Evolutionary conservation across 2,113 vertebrate genomes (phyloP).

Genomic region (Lycaon pictus): DNA sequence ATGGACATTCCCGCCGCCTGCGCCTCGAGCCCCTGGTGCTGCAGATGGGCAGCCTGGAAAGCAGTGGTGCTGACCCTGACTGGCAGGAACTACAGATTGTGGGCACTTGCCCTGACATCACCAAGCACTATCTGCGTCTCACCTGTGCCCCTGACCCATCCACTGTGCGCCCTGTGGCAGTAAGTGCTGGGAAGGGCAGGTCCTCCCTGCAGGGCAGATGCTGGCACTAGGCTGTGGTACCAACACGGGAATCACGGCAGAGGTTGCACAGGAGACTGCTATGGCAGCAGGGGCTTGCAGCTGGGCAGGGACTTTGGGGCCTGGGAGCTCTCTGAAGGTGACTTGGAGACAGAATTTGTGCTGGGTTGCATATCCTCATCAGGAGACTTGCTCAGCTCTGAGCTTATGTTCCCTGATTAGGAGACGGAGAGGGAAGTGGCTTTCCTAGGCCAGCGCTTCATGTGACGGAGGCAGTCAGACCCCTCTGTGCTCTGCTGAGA

Average conservation of each 20-base stretch:
- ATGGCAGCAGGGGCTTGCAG: background rate
- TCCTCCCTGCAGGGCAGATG: rapidly evolving
- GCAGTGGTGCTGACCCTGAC: conserved; percentile 90
- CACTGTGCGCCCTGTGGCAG: conserved; percentile 92
- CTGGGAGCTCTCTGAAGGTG: background rate
- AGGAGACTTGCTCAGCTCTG: background rate
- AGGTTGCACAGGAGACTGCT: rapidly evolving
- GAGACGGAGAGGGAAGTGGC: background rate
- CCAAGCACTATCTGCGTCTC: conserved; percentile 94
- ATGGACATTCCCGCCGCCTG: conserved; percentile 88
- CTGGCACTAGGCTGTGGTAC: background rate
- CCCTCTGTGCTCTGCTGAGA: rapidly evolving
- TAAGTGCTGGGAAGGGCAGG: conserved; percentile 76
- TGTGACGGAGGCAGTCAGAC: rapidly evolving
- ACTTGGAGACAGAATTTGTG: no score
- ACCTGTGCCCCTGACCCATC: conserved; percentile 95
- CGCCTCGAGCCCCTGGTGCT: conserved; percentile 94
- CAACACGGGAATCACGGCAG: background rate
- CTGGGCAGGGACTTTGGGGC: background rate
- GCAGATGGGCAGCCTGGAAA: conserved; percentile 90
- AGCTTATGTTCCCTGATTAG: rapidly evolving
- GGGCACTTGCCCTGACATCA: conserved; percentile 94
- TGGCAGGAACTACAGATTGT: conserved; percentile 96
- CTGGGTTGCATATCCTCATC: rapidly evolving
- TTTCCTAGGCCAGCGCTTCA: rapidly evolving